Conservation (phyloP, 2,113 vertebrate genomes). For the Elanoides forficatus region DNA sequence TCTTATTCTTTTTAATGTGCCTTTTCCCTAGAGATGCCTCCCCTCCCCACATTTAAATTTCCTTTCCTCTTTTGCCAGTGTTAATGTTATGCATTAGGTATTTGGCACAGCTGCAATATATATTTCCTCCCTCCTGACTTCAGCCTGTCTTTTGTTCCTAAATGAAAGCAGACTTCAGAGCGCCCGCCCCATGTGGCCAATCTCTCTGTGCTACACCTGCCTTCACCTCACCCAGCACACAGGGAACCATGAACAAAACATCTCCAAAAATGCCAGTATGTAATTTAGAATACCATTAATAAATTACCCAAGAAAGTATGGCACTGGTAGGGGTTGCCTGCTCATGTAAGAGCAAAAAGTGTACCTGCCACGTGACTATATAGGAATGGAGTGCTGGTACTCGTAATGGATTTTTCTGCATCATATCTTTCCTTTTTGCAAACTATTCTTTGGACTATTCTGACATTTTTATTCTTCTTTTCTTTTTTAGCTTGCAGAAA, state of each 20-base stretch:
- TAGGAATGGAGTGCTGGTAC: background rate
- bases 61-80: conserved; percentile 30
- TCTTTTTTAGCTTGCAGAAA: background rate
- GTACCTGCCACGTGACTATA: background rate
- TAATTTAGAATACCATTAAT: background rate
- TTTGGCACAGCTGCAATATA: background rate
- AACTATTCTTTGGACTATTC: background rate
- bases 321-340: background rate
- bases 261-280: background rate
- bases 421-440: background rate
- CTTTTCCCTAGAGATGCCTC: background rate
- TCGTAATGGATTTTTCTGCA: background rate
- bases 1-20: background rate
- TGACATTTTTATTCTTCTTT: background rate
- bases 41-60: background rate
- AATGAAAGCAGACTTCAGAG: background rate
- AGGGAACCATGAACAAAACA: background rate
- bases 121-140: background rate
- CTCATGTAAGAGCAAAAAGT: background rate
- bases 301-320: background rate
- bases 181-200: background rate
- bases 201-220: background rate
- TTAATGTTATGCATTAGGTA: background rate
- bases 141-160: background rate
- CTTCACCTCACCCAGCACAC: background rate